Evolutionary conservation across 37 sponge, comb jelly and placozoan genomes (phyloP).

Genomic region (Ianthella basta): DNA sequence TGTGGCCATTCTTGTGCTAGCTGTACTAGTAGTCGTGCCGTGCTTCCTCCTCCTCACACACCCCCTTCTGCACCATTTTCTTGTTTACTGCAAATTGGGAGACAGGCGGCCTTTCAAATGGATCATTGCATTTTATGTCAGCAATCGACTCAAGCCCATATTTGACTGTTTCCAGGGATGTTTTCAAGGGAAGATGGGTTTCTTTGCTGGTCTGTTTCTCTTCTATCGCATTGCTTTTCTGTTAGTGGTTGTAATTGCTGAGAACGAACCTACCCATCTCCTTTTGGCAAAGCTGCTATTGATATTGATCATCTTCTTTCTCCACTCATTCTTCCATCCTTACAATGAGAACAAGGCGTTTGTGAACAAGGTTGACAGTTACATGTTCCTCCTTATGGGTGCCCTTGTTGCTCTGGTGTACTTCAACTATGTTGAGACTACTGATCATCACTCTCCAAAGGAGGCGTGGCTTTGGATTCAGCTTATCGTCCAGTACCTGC

Average conservation of each 20-base stretch:
- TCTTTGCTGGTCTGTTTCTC: conserved; percentile 16
- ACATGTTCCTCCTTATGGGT: background rate
- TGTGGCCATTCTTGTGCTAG: background rate
- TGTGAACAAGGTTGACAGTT: background rate
- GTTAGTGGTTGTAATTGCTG: background rate
- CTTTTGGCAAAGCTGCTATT: background rate
- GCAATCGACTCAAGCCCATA: conserved; percentile 17
- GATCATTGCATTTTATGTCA: conserved; percentile 24
- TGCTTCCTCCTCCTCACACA: conserved; percentile 15
- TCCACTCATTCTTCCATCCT: conserved; percentile 23
- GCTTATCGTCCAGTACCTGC: conserved; percentile 3
- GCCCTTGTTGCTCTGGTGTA: background rate
- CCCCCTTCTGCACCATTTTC: background rate
- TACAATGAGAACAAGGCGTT: background rate
- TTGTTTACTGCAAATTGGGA: background rate
- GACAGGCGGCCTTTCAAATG: background rate
- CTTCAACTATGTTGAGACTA: background rate
- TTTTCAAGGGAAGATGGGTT: background rate
- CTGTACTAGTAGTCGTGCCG: background rate
- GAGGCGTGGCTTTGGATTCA: background rate
- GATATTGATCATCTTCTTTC: background rate
- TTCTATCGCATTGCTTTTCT: background rate
- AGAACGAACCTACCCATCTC: background rate
- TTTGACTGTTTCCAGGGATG: conserved; percentile 25
- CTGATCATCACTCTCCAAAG: too few relatives aligned